Base-by-base conservation (phyloP, 2,888 invertebrate species). In the Sinopyrophorus schimmeli region DNA sequence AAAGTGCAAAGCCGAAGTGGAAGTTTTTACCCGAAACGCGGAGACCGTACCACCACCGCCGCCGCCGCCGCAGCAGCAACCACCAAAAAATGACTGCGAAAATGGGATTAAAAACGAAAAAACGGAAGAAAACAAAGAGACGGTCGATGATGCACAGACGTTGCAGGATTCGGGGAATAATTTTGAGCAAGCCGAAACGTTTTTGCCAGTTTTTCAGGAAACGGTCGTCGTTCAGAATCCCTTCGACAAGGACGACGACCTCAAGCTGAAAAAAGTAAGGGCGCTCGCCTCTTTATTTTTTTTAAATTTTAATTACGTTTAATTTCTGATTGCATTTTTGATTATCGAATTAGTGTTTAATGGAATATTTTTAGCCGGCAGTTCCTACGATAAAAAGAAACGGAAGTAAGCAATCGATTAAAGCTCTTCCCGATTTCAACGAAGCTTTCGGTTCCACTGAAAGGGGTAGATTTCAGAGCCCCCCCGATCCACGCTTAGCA, bases 371-470 rank as follows among this genome's bases (percentile, higher is more conserved):
- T 37, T 41, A 51, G 51, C 46, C 32, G 9, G 39, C 42, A 12
- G 18, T 35, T 30, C 54, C 53, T 15, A 48, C 61, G n/a, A 5
- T 34, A 35, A 44, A 37, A 30, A 32, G 24, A 31, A 48, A 43
- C 31, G 42, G 21, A 24, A 47, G 30, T 20, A 50, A 24, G 26
- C 46, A 51, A 18, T 49, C 62, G 14, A 54, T 34, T 26, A 73
- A 72, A 42, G 86, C 88, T 3, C 70, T 89, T 48, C 89, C 89
- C 3, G 89, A 88, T 30, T 90, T 90, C 67, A 88, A 89, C 68
- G 89, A 89, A 74, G 89, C 90, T 1, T 90, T 90, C 68, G 90
- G 90, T 15, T 87, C 89, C 16, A 90, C 90, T 14, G 90, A 89
- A 73, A 86, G 90, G 56, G 90, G 90, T n/a, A 82, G 87, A 55